Evolutionary conservation across 2,888 invertebrate species (phyloP).

Genomic region (Anoncus sp.): DNA sequence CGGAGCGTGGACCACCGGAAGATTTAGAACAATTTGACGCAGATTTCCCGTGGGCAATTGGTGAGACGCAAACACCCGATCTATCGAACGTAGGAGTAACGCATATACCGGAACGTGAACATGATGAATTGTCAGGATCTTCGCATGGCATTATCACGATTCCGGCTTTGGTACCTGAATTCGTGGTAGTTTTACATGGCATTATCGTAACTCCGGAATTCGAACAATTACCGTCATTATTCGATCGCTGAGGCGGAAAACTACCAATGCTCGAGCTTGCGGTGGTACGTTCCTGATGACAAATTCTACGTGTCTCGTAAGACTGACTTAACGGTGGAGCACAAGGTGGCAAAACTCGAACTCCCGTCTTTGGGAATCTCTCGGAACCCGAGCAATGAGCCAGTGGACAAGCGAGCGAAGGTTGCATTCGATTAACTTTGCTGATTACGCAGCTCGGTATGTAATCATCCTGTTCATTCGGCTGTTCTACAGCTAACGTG

Average conservation of each 20-base stretch:
- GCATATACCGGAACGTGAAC: constrained; percentile 76
- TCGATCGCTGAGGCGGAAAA: constrained; percentile 18
- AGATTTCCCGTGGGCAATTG: constrained; percentile 65
- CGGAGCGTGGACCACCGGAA: constrained; percentile 72
- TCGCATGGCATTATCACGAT: constrained; percentile 80
- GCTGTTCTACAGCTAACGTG: constrained; percentile 25
- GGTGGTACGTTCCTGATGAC: constrained; percentile 68
- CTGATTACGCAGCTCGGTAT: constrained; percentile 72
- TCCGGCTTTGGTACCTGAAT: constrained; percentile 75
- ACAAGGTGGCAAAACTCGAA: constrained; percentile 76
- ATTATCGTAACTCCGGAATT: constrained; percentile 78
- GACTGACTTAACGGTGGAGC: constrained; percentile 78
- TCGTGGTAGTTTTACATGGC: constrained; percentile 77
- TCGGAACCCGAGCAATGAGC: constrained; percentile 69
- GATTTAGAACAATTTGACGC: constrained; percentile 47
- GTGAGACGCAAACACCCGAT: constrained; percentile 78
- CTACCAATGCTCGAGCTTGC: constrained; percentile 50
- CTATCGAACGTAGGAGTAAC: constrained; percentile 77
- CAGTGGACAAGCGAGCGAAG: constrained; percentile 75
- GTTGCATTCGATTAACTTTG: constrained; percentile 69
- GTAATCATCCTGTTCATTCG: constrained; percentile 36
- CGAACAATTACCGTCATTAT: constrained; percentile 69
- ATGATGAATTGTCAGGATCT: constrained; percentile 71
- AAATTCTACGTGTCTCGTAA: constrained; percentile 82
- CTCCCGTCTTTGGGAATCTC: constrained; percentile 75